Evolutionary conservation across 2,797 vertebrate species (phyloP).

Genomic region (Trachurus trachurus): DNA sequence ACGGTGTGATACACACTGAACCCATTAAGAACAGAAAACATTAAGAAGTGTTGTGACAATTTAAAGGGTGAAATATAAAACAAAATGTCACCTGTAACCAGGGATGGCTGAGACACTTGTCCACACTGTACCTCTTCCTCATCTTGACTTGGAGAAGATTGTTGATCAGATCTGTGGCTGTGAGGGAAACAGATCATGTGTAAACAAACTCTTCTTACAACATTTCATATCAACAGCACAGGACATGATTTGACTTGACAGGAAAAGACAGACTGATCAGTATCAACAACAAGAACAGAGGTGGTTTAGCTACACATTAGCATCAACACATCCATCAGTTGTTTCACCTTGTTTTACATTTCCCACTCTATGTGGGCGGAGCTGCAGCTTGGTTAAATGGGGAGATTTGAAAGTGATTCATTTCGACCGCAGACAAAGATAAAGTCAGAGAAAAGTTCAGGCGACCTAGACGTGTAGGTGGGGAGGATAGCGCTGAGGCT

Average conservation of each 20-base stretch:
- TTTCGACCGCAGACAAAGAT: constrained; percentile 39
- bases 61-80: not conserved
- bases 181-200: constrained; percentile 24
- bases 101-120: constrained; percentile 98
- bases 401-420: constrained; percentile 67
- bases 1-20: not conserved
- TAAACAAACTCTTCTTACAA: not conserved
- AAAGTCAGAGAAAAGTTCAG: constrained; percentile 44
- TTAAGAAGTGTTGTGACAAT: not conserved
- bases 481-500: constrained; percentile 31
- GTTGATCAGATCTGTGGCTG: constrained; percentile 98
- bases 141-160: constrained; percentile 99
- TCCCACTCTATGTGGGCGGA: constrained; percentile 31
- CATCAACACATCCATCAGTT: not conserved
- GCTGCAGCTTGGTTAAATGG: constrained; percentile 31
- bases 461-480: constrained; percentile 74
- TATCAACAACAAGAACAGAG: not conserved
- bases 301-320: not conserved
- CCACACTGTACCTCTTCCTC: constrained; percentile 98
- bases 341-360: constrained; percentile 11
- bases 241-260: not conserved
- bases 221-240: not conserved
- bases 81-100: constrained; percentile 93
- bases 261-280: not conserved
- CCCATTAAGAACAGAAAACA: not conserved